Base-by-base conservation (phyloP, 2,113 vertebrate genomes). In the Spea bombifrons region DNA sequence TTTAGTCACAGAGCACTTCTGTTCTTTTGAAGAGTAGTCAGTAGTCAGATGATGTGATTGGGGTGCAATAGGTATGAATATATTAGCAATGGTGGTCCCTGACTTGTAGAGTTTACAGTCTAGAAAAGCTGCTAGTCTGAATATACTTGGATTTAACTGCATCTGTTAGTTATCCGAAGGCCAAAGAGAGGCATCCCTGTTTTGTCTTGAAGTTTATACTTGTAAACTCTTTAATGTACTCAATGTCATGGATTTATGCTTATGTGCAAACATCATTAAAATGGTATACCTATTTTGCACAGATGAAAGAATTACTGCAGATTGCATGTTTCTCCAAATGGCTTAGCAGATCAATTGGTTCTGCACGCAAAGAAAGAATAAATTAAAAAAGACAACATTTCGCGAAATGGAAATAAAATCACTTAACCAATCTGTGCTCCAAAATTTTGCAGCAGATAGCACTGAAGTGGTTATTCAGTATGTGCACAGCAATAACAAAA, bases 251-350 rank as follows among this genome's bases (percentile, higher is more conserved):
- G 78, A 80, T 80, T 80, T 80, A 80, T 80, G 52, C 78, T 80
- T 74, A 74, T 80, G 78, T 61, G 78, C 78, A 63, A 80, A 74
- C 49, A 71, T 80, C 78, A 80, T 80, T 80, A 80, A 74, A 68
- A 61, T 65, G 74, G 74, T 68, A 74, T 80, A 73, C 78, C 78
- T 80, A 74, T 80, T 80, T 80, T 80, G 65, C 78, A 74, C 64
- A 80, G 78, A 80, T 80, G 78, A 74, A 74, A 80, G 78, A 80
- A 80, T 80, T 73, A 80, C 78, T 80, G 78, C 78, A 80, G 71
- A 80, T 80, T 80, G 78, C 71, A 74, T 80, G 78, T 80, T 74
- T 74, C 78, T 74, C 71, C 74, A 52, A 80, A 80, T 17, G 64
- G 64, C 64, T 80, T 80, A 74, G 78, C 78, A 80, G 78, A 80